phyloP scores from a whole-genome alignment of 2,888 invertebrate genomes.

The Diploptera punctata region DNA sequence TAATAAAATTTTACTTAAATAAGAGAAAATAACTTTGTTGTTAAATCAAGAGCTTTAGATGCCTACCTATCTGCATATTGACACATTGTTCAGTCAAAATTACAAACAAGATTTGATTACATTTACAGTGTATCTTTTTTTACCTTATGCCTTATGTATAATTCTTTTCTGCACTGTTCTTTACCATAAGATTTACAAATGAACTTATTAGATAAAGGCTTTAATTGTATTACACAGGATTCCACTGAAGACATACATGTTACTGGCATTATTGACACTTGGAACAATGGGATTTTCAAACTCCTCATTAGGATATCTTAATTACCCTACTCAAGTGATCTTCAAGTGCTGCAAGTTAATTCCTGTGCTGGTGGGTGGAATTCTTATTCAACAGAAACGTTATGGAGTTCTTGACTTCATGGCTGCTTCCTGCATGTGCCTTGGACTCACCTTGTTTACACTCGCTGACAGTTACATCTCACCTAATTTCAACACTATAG shows the following conservation, averaged over 20 bases:
- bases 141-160: no score
- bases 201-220: no score
- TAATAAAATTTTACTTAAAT: no score
- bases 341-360: constrained; percentile 98
- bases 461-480: constrained; percentile 72
- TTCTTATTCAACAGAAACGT: constrained; percentile 88
- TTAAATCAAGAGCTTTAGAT: no score
- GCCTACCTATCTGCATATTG: no score
- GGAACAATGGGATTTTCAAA: constrained; percentile 98
- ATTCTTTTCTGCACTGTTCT: no score
- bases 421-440: constrained; percentile 86
- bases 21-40: no score
- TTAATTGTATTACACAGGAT: no score
- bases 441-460: constrained; percentile 90
- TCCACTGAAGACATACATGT: constrained; percentile 78
- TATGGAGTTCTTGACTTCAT: constrained; percentile 84
- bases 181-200: no score
- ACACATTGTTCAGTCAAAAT: no score
- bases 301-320: constrained; percentile 90
- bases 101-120: no score
- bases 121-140: no score
- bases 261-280: constrained; percentile 86
- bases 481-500: constrained; percentile 64
- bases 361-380: constrained; percentile 93
- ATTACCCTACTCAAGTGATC: constrained; percentile 96